Evolutionary conservation across 2,797 vertebrate species (phyloP), one percentile per base, ranked within the genome.

Genomic region (Crax fasciolata): DNA sequence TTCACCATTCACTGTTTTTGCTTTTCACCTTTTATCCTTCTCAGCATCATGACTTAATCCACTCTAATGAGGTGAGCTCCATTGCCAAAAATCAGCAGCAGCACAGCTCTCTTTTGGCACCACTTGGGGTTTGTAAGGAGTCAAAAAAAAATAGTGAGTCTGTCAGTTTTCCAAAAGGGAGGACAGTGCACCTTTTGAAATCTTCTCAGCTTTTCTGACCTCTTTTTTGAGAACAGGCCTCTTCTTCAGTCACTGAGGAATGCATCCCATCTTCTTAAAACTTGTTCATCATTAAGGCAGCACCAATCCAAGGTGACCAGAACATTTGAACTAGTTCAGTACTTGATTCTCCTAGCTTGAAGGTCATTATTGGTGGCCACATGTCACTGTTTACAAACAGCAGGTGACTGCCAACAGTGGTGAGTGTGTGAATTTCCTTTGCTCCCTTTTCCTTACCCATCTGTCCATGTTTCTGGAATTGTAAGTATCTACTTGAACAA

Each of bases 11-110:
- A 94, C 85, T 85, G 92, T 51, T 97, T 96, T 96, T 95, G 96
- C 97, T 96, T 93, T 98, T 97, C 98, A 98, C 98, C 98, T 98
- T 98, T 98, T 97, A 98, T 98, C 98, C 98, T 97, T 98, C 98
- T 85, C 98, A 97, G 98, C 97, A 97, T 98, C 97, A 96, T 48
- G 96, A 96, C 97, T 98, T 98, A 99, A 99, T 98, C 98, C 98
- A 97, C 97, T 97, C 98, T 98, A 98, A 99, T 98, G 98, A 98
- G 98, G 97, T 96, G 96, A 97, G 93, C 92, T 78, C 80, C 70
- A 73, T 96, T 97, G 98, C 97, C 98, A 98, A 97, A 98, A 95
- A 87, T 87, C 96, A 58, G 95, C 85, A 92, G 97, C 95, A 90
- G 55, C 95, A 65, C 77, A 28, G 95, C 93, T 90, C 94, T 97